Evolutionary conservation across 2,888 invertebrate species (phyloP).

Genomic region (Fragum sueziense): DNA sequence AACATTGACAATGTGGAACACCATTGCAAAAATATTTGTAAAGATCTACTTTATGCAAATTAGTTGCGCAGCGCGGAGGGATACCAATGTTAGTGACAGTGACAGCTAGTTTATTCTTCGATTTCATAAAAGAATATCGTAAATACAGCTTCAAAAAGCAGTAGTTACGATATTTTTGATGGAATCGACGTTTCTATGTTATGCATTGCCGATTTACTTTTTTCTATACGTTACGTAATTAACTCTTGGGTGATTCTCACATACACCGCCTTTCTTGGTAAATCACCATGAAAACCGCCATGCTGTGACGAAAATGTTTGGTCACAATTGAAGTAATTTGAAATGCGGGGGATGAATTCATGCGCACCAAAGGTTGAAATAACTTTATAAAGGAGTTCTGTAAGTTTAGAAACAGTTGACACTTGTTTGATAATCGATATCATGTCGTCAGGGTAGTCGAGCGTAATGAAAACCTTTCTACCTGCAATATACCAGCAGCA

Average conservation of each 20-base stretch:
- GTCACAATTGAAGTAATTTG: conserved; percentile 3
- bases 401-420: conserved; percentile 1
- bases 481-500: too few species aligned
- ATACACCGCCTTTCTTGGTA: conserved; percentile 7
- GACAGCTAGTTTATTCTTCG: too few species aligned
- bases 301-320: neutral
- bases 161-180: too few species aligned
- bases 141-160: too few species aligned
- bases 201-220: conserved; percentile 15
- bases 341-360: conserved; percentile 10
- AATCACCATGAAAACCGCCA: conserved; percentile 16
- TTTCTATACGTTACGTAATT: conserved; percentile 22
- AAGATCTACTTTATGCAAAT: neutral
- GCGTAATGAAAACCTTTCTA: neutral
- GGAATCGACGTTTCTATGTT: too few species aligned
- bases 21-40: conserved; percentile 7
- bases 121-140: too few species aligned
- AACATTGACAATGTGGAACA: neutral
- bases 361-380: conserved; percentile 15
- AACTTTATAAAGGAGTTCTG: neutral
- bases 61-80: conserved; percentile 14
- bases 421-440: neutral
- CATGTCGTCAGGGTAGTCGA: neutral
- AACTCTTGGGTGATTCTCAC: conserved; percentile 16
- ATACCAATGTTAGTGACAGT: conserved; percentile 1